Percentiles rank a stretch among this genome's conserved stretches.
These are phyloP conservation scores for Zaprionus lachaisei DNA, from an alignment of 1,140 invertebrate genomes.

Conservation along the genomic window DNA sequence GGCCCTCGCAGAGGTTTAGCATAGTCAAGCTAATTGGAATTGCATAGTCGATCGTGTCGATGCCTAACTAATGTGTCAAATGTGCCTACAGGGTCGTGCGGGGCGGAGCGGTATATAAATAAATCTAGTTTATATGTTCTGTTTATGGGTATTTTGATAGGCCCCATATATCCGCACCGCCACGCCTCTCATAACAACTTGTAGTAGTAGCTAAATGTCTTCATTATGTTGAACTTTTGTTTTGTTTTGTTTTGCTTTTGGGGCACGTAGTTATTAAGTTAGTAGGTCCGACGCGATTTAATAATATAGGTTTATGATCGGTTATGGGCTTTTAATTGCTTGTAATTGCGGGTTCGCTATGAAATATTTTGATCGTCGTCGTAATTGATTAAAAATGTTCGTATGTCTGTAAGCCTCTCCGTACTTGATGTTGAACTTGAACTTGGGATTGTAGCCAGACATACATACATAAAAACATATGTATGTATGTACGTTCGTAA, in stretches of 20 bases:
- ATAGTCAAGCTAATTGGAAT: slow-evolving; percentile 27
- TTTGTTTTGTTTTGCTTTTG: slow-evolving; percentile 13
- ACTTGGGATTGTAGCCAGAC: slow-evolving; percentile 39
- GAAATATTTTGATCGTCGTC: slow-evolving; percentile 47
- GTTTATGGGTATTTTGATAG: slow-evolving; percentile 42
- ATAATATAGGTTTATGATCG: slow-evolving; percentile 27
- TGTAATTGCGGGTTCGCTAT: slow-evolving; percentile 35
- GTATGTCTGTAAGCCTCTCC: slow-evolving; percentile 26
- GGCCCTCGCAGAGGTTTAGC: not conserved
- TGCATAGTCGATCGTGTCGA: slow-evolving; percentile 20
- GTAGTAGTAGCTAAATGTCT: slow-evolving; percentile 46
- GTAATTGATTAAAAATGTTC: slow-evolving; percentile 48
- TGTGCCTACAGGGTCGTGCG: slow-evolving; percentile 3
- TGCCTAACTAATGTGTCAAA: slow-evolving; percentile 31
- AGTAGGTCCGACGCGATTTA: slow-evolving; percentile 5
- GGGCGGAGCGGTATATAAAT: slow-evolving; percentile 38
- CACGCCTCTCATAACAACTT: not conserved
- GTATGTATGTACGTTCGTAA: too few species aligned
- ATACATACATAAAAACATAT: not conserved
- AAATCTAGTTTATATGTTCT: slow-evolving; percentile 23
- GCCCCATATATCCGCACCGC: not conserved
- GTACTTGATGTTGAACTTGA: slow-evolving; percentile 57
- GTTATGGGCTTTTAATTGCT: slow-evolving; percentile 53
- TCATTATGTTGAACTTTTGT: slow-evolving; percentile 46
- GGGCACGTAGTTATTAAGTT: slow-evolving; percentile 14